phyloP scores from a whole-genome alignment of 2,797 vertebrate genomes.

The Florisuga fusca region DNA sequence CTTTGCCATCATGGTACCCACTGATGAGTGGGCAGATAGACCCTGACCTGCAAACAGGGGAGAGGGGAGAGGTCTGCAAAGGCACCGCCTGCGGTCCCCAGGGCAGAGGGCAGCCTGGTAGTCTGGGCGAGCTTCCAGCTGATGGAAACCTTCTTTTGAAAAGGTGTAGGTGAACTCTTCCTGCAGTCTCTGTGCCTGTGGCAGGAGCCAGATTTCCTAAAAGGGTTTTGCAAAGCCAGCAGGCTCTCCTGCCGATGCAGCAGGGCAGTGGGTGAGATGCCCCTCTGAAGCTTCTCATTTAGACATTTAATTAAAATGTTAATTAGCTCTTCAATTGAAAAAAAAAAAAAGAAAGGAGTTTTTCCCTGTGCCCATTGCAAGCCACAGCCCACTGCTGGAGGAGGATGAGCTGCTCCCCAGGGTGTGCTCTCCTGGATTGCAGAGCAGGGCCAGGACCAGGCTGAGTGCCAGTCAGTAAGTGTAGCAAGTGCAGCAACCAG shows the following conservation, averaged over 20 bases:
- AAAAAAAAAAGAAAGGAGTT: background rate
- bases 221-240: background rate
- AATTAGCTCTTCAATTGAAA: background rate
- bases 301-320: background rate
- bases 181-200: fast-evolving
- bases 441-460: background rate
- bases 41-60: fast-evolving
- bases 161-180: background rate
- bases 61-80: background rate
- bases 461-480: fast-evolving
- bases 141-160: background rate
- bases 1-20: background rate
- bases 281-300: background rate
- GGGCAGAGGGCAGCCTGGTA: background rate
- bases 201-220: background rate
- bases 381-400: fast-evolving
- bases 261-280: background rate
- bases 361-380: background rate
- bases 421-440: background rate
- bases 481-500: background rate
- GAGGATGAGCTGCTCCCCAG: background rate
- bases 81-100: fast-evolving
- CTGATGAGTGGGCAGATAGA: fast-evolving
- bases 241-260: fast-evolving
- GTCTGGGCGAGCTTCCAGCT: background rate